Evolutionary conservation across 2,888 invertebrate genomes (phyloP).

Genomic region (Macroteleia sp.): DNA sequence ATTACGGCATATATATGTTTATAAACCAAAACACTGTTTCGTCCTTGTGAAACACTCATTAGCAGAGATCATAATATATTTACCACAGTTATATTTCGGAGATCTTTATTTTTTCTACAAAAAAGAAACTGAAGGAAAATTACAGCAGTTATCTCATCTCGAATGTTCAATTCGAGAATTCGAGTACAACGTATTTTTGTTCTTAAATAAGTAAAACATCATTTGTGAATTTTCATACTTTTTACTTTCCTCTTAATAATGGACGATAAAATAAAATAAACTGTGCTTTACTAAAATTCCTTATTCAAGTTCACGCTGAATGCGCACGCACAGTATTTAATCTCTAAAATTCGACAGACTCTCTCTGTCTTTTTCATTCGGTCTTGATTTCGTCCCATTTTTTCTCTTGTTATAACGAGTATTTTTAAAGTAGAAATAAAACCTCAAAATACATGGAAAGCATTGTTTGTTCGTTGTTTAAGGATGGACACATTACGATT

Average conservation of each 20-base stretch:
- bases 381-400: neutral
- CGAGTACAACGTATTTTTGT: too few species aligned
- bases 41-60: constrained; percentile 29
- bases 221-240: too few species aligned
- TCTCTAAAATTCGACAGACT: constrained; percentile 3
- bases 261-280: too few species aligned
- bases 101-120: too few species aligned
- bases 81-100: constrained; percentile 10
- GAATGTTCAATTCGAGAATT: too few species aligned
- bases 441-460: neutral
- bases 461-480: constrained; percentile 49
- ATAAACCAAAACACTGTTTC: constrained; percentile 33
- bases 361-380: too few species aligned
- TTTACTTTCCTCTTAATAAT: too few species aligned
- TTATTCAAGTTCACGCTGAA: too few species aligned
- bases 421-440: constrained; percentile 1
- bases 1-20: constrained; percentile 52
- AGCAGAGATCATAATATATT: constrained; percentile 17
- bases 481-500: constrained; percentile 42
- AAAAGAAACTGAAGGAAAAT: too few species aligned
- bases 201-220: too few species aligned
- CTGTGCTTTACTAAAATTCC: too few species aligned
- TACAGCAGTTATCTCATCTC: too few species aligned
- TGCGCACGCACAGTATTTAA: constrained; percentile 15
- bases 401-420: constrained; percentile 8